Evolutionary conservation across 2,113 vertebrate species (phyloP).

Genomic region (Merops nubicus): DNA sequence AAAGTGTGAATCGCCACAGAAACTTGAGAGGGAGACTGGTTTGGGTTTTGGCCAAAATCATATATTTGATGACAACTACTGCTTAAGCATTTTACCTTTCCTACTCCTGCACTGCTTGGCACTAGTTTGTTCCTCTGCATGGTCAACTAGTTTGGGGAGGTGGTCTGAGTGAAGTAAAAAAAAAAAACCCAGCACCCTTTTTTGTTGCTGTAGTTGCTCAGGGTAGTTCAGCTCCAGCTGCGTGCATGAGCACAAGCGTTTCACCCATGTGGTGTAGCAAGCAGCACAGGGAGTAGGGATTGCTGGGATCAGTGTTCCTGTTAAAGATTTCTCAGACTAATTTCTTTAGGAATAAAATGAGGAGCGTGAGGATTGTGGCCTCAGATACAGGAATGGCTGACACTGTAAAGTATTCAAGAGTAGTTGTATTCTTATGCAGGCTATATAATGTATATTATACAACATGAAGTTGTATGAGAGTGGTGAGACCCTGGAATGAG

Average conservation of each 20-base stretch:
- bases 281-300: background rate
- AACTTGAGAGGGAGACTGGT: background rate
- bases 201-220: background rate
- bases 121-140: background rate
- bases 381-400: background rate
- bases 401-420: background rate
- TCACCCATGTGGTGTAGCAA: background rate
- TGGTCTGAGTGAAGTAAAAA: background rate
- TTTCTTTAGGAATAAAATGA: background rate
- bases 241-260: background rate
- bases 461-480: background rate
- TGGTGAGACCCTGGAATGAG: too few relatives aligned
- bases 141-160: background rate
- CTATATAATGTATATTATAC: background rate
- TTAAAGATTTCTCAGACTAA: background rate
- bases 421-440: background rate
- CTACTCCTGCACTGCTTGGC: background rate
- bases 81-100: background rate
- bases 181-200: background rate
- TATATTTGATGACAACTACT: background rate
- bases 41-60: background rate
- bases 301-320: background rate
- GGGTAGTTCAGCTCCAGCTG: background rate
- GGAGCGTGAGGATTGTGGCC: background rate
- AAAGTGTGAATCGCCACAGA: background rate